These are phyloP conservation scores for Agrochola litura DNA, from an alignment of 2,888 invertebrate genomes.

Conservation along the genomic window DNA sequence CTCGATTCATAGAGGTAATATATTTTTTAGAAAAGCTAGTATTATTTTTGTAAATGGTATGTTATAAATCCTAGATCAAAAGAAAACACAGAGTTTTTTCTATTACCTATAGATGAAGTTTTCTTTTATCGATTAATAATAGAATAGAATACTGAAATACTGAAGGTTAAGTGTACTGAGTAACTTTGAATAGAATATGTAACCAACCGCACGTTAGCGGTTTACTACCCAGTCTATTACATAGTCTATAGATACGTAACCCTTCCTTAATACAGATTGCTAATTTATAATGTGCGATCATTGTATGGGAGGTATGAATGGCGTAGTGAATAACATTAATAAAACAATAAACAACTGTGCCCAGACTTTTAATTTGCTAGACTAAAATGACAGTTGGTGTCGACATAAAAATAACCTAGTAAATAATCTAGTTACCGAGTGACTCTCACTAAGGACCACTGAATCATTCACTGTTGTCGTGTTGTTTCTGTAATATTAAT, in stretches of 20 bases:
- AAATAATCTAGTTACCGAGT: no score
- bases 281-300: constrained; percentile 5
- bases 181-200: not conserved
- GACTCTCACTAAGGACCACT: no score
- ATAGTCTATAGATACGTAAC: not conserved
- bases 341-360: not conserved
- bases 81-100: not conserved
- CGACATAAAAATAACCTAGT: no score
- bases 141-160: not conserved
- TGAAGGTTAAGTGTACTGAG: not conserved
- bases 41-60: not conserved
- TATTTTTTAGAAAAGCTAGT: not conserved
- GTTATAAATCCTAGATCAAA: no score
- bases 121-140: not conserved
- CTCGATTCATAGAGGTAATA: no score
- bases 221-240: not conserved
- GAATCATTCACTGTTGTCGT: no score
- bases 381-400: no score
- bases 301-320: not conserved
- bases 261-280: not conserved
- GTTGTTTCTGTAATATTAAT: no score
- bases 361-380: no score
- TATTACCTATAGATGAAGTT: not conserved
- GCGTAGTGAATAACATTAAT: not conserved
- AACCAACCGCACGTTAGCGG: not conserved